Evolutionary conservation across 1,140 invertebrate species (phyloP).

Genomic region (Caerostris darwini): DNA sequence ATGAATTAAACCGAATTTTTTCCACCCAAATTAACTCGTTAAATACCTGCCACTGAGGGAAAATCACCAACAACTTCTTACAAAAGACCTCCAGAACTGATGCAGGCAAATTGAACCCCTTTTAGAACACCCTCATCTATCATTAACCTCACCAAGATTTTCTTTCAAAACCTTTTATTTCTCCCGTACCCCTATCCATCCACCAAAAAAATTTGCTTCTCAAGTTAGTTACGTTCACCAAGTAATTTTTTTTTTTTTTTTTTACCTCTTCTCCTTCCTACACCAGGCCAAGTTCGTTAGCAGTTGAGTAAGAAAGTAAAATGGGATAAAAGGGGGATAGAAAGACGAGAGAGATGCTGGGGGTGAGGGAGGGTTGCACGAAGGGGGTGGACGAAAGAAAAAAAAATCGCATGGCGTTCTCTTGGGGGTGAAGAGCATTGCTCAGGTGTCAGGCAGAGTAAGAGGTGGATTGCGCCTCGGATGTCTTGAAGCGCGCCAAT

Average conservation of each 20-base stretch:
- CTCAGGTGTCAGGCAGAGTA: conserved; percentile 62
- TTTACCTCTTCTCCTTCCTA: neutral
- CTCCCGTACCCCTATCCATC: neutral
- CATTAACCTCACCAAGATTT: conserved; percentile 65
- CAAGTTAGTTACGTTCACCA: conserved; percentile 60
- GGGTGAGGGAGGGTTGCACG: neutral
- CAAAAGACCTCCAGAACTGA: conserved; percentile 19
- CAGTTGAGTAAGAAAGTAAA: conserved; percentile 63
- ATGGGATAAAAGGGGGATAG: conserved; percentile 56
- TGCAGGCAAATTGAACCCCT: conserved; percentile 63
- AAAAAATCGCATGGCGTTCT: conserved; percentile 34
- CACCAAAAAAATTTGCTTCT: conserved; percentile 27
- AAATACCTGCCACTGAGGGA: conserved; percentile 32
- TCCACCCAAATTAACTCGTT: conserved; percentile 57
- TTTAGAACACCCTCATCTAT: conserved; percentile 70
- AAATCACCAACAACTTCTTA: conserved; percentile 43
- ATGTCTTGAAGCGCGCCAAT: conserved; percentile 62
- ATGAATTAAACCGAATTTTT: conserved; percentile 39
- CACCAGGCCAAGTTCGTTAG: conserved; percentile 55
- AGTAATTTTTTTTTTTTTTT: conserved; percentile 30
- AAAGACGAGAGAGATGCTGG: neutral
- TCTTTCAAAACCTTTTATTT: conserved; percentile 38
- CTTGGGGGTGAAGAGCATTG: conserved; percentile 52
- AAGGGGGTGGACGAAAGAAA: neutral
- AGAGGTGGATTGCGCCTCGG: conserved; percentile 39